Evolutionary conservation across 2,888 invertebrate species (phyloP), one percentile per base, ranked within the genome.

Genomic region (Hemithea aestivaria): DNA sequence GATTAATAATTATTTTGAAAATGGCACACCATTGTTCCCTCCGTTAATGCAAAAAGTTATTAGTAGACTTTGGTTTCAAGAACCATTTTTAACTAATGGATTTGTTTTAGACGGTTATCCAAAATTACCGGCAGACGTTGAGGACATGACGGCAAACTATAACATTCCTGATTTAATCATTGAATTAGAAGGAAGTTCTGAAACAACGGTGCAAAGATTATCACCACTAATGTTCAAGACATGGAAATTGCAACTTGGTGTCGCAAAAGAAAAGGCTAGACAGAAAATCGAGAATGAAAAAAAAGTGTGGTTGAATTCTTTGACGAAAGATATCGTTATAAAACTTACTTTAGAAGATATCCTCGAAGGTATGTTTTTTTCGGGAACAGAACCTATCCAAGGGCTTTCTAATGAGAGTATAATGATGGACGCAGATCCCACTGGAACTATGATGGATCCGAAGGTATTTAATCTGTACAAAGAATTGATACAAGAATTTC

Each of bases 31-130:
- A n/a, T 56, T 91, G 10, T 64, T 88, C 6, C 58, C 84, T 1
- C 48, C 62, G 10, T 64, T 89, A 8, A 61, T 89, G 52, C 73
- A 79, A 38, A 77, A 77, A 50, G 51, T 89, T 21, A 53, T 90
- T 20, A 66, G 66, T 12, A 75, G 68, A 20, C 68, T 89, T 16
- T 91, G 90, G 91, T 88, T 87, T 55, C 61, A 84, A 31, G 64
- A 82, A 31, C 89, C 90, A 0, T 87, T 77, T 56, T 67, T 63
- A 10, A 55, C 62, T 2, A 71, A 66, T 9, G 91, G 91, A 3
- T 79, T 91, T 58, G 75, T 91, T 24, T 61, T 92, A 23, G 90
- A 91, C 62, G 90, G 89, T 33, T 92, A 90, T 71, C 92, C 92
- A 6, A 89, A 80, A 62, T 65, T 88, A 40, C 63, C 82, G 4